Evolutionary conservation across 2,888 invertebrate species (phyloP).

Genomic region (Orchesellides sinensis): DNA sequence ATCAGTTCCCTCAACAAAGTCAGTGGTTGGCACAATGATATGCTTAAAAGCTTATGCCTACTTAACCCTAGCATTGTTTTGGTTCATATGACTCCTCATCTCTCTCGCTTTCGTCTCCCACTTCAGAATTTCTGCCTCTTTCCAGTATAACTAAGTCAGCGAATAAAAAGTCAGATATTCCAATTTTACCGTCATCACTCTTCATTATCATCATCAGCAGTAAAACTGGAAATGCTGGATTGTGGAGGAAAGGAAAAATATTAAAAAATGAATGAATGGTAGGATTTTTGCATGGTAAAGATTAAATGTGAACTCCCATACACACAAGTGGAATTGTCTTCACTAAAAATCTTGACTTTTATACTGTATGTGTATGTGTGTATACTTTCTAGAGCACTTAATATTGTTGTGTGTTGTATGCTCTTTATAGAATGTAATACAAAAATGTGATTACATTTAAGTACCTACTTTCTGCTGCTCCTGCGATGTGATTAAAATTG

Average conservation of each 20-base stretch:
- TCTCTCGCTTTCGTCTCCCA: constrained; percentile 34
- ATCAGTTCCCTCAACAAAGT: neutral
- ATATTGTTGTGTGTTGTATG: too few species aligned
- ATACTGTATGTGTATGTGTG: neutral
- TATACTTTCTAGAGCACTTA: neutral
- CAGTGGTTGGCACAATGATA: constrained; percentile 9
- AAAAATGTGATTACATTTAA: constrained; percentile 47
- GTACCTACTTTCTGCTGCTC: constrained; percentile 44
- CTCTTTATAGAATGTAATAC: constrained; percentile 19
- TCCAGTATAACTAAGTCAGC: neutral
- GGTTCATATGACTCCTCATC: constrained; percentile 13
- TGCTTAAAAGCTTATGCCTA: constrained; percentile 32
- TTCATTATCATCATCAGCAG: constrained; percentile 10
- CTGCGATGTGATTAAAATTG: constrained; percentile 46
- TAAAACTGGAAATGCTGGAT: neutral
- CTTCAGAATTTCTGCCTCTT: constrained; percentile 44
- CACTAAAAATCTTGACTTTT: neutral
- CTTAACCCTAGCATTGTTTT: constrained; percentile 23
- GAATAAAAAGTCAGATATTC: constrained; percentile 25
- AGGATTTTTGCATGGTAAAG: constrained; percentile 34
- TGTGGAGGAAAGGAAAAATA: neutral
- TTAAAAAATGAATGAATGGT: constrained; percentile 15
- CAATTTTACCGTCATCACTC: constrained; percentile 13
- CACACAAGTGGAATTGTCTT: constrained; percentile 42
- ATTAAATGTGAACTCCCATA: constrained; percentile 44